Percentiles rank a stretch among this genome's conserved stretches.
These are phyloP conservation scores for Tor tambroides DNA, from an alignment of 2,113 vertebrate genomes.

Conservation along the genomic window DNA sequence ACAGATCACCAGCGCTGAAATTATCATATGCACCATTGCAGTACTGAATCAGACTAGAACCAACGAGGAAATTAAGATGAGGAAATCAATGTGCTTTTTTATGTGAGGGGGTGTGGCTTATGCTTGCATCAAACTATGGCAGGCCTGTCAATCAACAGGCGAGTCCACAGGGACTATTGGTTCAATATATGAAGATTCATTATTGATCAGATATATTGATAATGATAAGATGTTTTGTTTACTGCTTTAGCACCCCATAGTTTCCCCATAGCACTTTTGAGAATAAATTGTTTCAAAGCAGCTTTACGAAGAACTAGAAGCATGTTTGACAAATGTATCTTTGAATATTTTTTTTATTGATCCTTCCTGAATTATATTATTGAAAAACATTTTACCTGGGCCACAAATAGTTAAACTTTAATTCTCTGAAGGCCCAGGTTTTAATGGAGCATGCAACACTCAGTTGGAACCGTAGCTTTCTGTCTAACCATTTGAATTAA, in stretches of 20 bases:
- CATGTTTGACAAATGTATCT: neutral
- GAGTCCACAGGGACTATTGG: too few species aligned
- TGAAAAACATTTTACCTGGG: neutral
- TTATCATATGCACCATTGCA: neutral
- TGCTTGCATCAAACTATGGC: neutral
- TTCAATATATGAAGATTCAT: neutral
- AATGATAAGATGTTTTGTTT: neutral
- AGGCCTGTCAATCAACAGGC: neutral
- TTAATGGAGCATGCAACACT: neutral
- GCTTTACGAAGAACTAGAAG: neutral
- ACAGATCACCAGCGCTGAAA: neutral
- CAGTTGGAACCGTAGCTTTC: too few species aligned
- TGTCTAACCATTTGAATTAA: neutral
- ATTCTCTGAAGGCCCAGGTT: neutral
- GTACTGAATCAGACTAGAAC: neutral
- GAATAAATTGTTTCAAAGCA: neutral
- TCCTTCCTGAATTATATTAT: neutral
- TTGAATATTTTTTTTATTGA: neutral
- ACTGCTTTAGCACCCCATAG: neutral
- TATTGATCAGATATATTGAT: neutral
- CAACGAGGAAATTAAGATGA: neutral
- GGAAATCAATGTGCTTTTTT: conserved; percentile 17
- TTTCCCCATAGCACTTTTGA: neutral
- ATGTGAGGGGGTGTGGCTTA: conserved; percentile 3
- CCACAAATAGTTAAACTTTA: neutral